Base-by-base conservation (phyloP, 2,797 vertebrate genomes). In the Thunnus albacares region DNA sequence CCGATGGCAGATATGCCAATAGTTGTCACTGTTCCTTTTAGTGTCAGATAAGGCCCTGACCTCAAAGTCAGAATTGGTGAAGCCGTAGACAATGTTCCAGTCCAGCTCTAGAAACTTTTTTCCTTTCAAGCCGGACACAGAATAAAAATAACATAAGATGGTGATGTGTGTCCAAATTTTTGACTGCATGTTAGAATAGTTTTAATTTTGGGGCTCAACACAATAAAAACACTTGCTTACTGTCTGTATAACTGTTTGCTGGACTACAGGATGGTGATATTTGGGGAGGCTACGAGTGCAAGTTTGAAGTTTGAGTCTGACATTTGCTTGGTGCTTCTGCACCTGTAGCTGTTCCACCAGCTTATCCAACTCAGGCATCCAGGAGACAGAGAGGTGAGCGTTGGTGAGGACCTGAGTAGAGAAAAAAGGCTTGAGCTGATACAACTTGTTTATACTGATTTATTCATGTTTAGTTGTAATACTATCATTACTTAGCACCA, bases 41-140 rank as follows among this genome's bases (percentile, higher is more conserved):
- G 35, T 30, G 15, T 47, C 15, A 74, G 45, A 80, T 22, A 7
- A 57, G 53, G 17, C 13, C 28, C 28, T 12, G 8, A 60, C 69
- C 71, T 97, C 95, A 64, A 98, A 98, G 90, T 98, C 97, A 0
- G 97, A 97, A 92, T 97, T 95, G 0, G 96, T 97, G 94, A 98
- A 98, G 82, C 94, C 95, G 5, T 97, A 98, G 66, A 96, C 17
- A n/a, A 97, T 96, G 81, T 98, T 98, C 97, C 97, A 98, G 84
- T 97, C 97, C 9, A 97, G 94, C 90, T 97, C 96, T 2, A 96
- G 88, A 81, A 98, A 97, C 86, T 97, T 97, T 51, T 83, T 95
- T 97, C 79, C 97, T 96, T 80, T 98, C 97, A 13, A 97, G 94
- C 57, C 98, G 90, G 57, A 98, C 66, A 58, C 97, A 97, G 79